These are phyloP conservation scores for Drosophila flavopinicola DNA, from an alignment of 2,888 invertebrate genomes.

Conservation along the genomic window DNA sequence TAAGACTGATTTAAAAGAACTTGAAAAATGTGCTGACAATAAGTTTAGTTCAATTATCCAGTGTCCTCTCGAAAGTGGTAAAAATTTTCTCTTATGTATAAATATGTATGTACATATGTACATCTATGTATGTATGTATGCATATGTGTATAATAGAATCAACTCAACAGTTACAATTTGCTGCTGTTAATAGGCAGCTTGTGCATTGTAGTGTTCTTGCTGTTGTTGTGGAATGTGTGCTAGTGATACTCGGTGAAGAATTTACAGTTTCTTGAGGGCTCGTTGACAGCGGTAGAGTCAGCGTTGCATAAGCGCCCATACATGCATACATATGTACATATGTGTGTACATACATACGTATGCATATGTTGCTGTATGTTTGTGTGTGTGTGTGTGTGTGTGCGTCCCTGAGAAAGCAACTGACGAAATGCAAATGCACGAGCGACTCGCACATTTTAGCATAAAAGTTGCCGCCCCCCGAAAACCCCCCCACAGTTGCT, in stretches of 20 bases:
- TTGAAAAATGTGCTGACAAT: too few species aligned
- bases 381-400: slow-evolving; percentile 19
- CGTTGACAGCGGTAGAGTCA: slow-evolving; percentile 2
- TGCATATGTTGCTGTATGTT: neutral
- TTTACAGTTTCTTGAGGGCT: slow-evolving; percentile 7
- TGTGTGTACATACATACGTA: neutral
- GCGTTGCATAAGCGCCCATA: slow-evolving; percentile 3
- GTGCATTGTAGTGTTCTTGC: too few species aligned
- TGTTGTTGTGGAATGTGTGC: slow-evolving; percentile 23
- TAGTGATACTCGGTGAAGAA: slow-evolving; percentile 20
- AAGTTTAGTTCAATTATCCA: too few species aligned
- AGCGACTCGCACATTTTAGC: slow-evolving; percentile 74
- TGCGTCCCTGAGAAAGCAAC: slow-evolving; percentile 57
- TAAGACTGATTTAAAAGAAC: too few species aligned
- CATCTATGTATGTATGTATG: too few species aligned
- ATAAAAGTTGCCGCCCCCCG: slow-evolving; percentile 64
- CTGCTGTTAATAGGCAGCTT: too few species aligned
- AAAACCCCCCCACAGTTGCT: slow-evolving; percentile 11
- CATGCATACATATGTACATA: neutral
- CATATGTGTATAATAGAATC: too few species aligned
- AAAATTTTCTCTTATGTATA: too few species aligned
- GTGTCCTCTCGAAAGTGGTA: too few species aligned
- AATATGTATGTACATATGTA: too few species aligned
- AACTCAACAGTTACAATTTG: too few species aligned
- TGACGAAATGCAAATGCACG: slow-evolving; percentile 72